Percentiles rank a stretch among this genome's conserved stretches.
Evolutionary conservation across 2,113 vertebrate genomes (phyloP).

Genomic region (Alosa alosa): DNA sequence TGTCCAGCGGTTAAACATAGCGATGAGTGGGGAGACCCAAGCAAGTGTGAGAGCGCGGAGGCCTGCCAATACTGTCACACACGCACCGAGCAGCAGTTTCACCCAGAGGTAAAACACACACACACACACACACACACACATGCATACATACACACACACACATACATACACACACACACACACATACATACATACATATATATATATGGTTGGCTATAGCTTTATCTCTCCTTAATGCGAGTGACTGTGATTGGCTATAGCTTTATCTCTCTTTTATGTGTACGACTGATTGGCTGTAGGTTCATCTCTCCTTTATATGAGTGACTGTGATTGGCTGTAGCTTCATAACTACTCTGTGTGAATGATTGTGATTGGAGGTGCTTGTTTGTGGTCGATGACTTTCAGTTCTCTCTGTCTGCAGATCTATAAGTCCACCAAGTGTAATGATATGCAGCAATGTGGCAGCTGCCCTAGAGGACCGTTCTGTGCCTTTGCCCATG

Average conservation of each 20-base stretch:
- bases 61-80: constrained; percentile 96
- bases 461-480: constrained; percentile 96
- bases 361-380: background rate
- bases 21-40: constrained; percentile 97
- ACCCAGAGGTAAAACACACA: constrained; percentile 82
- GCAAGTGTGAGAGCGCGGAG: constrained; percentile 93
- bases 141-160: constrained; percentile 91
- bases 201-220: background rate
- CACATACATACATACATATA: background rate
- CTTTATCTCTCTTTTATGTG: background rate
- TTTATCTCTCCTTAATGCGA: no score
- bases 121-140: constrained; percentile 94
- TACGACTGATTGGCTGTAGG: background rate
- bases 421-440: constrained; percentile 98
- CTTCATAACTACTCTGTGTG: background rate
- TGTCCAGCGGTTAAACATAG: constrained; percentile 96
- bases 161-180: background rate
- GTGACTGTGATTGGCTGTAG: background rate
- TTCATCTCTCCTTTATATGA: no score
- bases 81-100: constrained; percentile 95
- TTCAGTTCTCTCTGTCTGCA: constrained; percentile 49
- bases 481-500: constrained; percentile 98
- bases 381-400: background rate
- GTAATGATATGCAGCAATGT: constrained; percentile 97
- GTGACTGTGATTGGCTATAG: background rate